Conservation (phyloP, 2,888 invertebrate species). For the Laothoe populi region DNA sequence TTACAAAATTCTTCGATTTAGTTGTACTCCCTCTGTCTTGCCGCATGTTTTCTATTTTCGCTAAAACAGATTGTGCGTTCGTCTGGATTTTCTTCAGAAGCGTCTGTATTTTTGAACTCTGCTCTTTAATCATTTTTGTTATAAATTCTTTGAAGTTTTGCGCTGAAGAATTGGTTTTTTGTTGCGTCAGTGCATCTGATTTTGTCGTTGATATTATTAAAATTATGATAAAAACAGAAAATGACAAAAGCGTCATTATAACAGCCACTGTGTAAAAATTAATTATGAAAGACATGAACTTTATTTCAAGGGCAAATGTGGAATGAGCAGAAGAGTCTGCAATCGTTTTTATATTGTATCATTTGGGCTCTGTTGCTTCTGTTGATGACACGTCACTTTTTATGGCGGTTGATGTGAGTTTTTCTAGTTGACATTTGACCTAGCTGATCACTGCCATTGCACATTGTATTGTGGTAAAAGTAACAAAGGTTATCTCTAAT, state of each 20-base stretch:
- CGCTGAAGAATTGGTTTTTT: conserved; percentile 47
- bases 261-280: conserved; percentile 49
- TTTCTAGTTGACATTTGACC: conserved; percentile 79
- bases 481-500: conserved; percentile 41
- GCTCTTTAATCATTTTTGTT: conserved; percentile 69
- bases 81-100: conserved; percentile 70
- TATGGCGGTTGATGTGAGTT: conserved; percentile 40
- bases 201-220: conserved; percentile 58
- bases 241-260: conserved; percentile 68
- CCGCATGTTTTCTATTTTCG: conserved; percentile 65
- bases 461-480: conserved; percentile 48
- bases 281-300: conserved; percentile 65
- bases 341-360: conserved; percentile 55
- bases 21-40: conserved; percentile 43
- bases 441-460: conserved; percentile 68
- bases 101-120: conserved; percentile 68
- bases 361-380: conserved; percentile 61
- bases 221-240: conserved; percentile 58
- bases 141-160: conserved; percentile 68
- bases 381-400: conserved; percentile 61
- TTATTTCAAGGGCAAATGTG: conserved; percentile 36
- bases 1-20: conserved; percentile 24
- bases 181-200: conserved; percentile 53
- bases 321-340: conserved; percentile 46
- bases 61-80: conserved; percentile 68